phyloP scores from a whole-genome alignment of 1,140 invertebrate genomes.

The Melanaphis sacchari region DNA sequence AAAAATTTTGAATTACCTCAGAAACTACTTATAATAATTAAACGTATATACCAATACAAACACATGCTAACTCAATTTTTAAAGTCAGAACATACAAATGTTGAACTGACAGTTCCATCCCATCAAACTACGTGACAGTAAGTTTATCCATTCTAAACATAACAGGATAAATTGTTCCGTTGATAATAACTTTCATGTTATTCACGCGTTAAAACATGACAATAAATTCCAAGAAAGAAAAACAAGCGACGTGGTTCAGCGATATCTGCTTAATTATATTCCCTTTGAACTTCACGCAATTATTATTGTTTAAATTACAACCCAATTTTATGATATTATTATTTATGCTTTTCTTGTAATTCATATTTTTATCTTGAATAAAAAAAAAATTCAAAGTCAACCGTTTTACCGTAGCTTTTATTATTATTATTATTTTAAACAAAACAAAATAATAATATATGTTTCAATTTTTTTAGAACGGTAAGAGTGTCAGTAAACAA shows the following conservation, averaged over 20 bases:
- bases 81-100: background rate
- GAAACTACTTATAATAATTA: background rate
- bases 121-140: background rate
- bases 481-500: background rate
- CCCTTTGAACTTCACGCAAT: background rate
- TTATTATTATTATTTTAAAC: background rate
- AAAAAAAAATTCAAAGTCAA: background rate
- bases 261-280: slow-evolving; percentile 3
- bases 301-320: too few relatives aligned
- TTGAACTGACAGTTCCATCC: background rate
- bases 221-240: background rate
- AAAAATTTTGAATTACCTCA: background rate
- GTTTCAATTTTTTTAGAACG: background rate
- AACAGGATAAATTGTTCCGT: background rate
- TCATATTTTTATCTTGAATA: background rate
- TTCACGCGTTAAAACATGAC: background rate
- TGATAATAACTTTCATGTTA: background rate
- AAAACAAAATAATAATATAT: background rate
- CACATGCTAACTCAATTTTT: background rate
- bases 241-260: background rate
- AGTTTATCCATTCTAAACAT: background rate
- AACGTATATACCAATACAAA: too few relatives aligned
- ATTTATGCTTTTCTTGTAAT: background rate
- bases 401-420: background rate
- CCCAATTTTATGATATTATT: background rate